A percentile compares a stretch with the other conserved stretches of the same genome.
phyloP scores from a whole-genome alignment of 2,888 invertebrate species.

The Mythimna albipuncta region DNA sequence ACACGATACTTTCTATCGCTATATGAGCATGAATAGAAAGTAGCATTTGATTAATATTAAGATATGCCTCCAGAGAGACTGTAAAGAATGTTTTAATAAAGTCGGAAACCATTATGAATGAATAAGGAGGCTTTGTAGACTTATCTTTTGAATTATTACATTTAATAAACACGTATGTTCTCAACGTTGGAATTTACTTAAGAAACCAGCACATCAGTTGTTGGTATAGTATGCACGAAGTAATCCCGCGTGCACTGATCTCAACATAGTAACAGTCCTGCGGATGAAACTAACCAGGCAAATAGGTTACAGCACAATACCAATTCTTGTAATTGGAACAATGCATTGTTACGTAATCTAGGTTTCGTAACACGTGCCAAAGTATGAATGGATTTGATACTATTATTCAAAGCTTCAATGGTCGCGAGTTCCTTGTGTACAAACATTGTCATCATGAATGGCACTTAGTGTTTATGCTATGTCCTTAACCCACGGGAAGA shows the following conservation, averaged over 20 bases:
- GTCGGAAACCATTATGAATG: slow-evolving; percentile 20
- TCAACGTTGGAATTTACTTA: slow-evolving; percentile 39
- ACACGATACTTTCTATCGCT: slow-evolving; percentile 47
- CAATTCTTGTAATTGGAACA: slow-evolving; percentile 68
- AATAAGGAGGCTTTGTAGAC: slow-evolving; percentile 14
- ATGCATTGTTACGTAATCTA: slow-evolving; percentile 71
- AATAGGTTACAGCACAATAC: slow-evolving; percentile 63
- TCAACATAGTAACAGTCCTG: slow-evolving; percentile 41
- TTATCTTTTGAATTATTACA: slow-evolving; percentile 25
- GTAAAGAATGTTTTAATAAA: slow-evolving; percentile 45
- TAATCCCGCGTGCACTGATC: slow-evolving; percentile 44
- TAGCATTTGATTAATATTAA: slow-evolving; percentile 19
- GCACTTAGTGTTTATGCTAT: slow-evolving; percentile 63
- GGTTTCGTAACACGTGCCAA: slow-evolving; percentile 70
- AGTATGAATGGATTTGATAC: slow-evolving; percentile 73
- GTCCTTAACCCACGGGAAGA: slow-evolving; percentile 70
- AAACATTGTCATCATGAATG: slow-evolving; percentile 74
- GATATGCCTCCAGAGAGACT: slow-evolving; percentile 26
- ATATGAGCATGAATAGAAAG: slow-evolving; percentile 43
- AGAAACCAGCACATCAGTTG: slow-evolving; percentile 37
- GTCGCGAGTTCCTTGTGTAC: slow-evolving; percentile 66
- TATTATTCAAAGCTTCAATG: slow-evolving; percentile 72
- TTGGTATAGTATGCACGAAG: slow-evolving; percentile 29
- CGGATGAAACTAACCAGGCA: slow-evolving; percentile 58
- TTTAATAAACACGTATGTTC: slow-evolving; percentile 22